Conservation (phyloP, 2,888 invertebrate species). For the Trissolcus japonicus region DNA sequence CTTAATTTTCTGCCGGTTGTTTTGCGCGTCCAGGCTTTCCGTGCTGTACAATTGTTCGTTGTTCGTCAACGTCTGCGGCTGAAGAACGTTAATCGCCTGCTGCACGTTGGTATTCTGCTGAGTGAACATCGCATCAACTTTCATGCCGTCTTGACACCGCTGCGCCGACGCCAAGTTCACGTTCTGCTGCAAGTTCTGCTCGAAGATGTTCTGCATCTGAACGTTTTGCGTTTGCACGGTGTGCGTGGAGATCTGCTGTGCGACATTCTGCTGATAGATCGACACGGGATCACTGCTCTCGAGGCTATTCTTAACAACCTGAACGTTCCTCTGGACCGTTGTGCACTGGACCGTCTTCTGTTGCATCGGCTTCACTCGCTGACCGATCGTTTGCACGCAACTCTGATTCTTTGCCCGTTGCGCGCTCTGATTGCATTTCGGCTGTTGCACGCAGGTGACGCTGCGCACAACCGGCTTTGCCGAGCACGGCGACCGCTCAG, state of each 20-base stretch:
- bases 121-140: slow-evolving; percentile 61
- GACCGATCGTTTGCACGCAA: slow-evolving; percentile 47
- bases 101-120: slow-evolving; percentile 67
- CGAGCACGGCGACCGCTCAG: slow-evolving; percentile 31
- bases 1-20: slow-evolving; percentile 62
- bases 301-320: slow-evolving; percentile 66
- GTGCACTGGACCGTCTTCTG: slow-evolving; percentile 60
- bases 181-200: slow-evolving; percentile 70
- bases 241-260: slow-evolving; percentile 70
- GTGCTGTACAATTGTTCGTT: slow-evolving; percentile 14
- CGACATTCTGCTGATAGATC: slow-evolving; percentile 67
- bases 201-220: slow-evolving; percentile 69
- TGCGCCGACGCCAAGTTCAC: slow-evolving; percentile 28
- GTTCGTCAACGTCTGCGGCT: slow-evolving; percentile 38
- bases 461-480: slow-evolving; percentile 40
- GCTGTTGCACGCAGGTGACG: slow-evolving; percentile 54
- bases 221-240: slow-evolving; percentile 69
- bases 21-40: slow-evolving; percentile 22
- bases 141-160: slow-evolving; percentile 57
- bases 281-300: slow-evolving; percentile 57
- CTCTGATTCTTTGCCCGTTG: slow-evolving; percentile 48
- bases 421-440: slow-evolving; percentile 58
- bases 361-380: slow-evolving; percentile 60
- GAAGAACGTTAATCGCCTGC: slow-evolving; percentile 68
- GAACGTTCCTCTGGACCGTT: slow-evolving; percentile 64